These are phyloP conservation scores for Drosophila antonietae DNA, from an alignment of 2,888 invertebrate species.

Conservation along the genomic window DNA sequence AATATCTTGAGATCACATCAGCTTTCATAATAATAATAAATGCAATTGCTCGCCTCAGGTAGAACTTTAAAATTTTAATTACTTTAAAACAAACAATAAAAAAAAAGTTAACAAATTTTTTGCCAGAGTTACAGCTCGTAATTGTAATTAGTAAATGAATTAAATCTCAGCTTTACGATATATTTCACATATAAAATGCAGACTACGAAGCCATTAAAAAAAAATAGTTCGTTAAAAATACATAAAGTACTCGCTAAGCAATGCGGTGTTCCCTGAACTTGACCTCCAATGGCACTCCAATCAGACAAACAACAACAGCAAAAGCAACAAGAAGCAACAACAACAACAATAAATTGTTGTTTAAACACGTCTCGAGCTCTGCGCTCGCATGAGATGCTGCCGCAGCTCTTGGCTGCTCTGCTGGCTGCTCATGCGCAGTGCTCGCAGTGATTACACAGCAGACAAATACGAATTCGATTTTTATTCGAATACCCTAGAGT, in stretches of 20 bases:
- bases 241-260: conserved; percentile 21
- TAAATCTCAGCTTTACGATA: conserved; percentile 2
- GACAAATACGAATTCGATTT: not conserved
- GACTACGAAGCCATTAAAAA: not conserved
- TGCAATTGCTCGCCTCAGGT: not conserved
- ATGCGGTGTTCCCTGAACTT: conserved; percentile 73
- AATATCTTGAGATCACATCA: not conserved
- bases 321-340: conserved; percentile 3
- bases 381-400: conserved; percentile 21
- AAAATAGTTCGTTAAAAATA: not conserved
- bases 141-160: conserved; percentile 18
- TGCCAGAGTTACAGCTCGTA: not conserved
- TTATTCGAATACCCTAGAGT: not conserved
- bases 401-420: not conserved
- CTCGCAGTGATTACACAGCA: conserved; percentile 7
- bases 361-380: conserved; percentile 31
- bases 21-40: not conserved
- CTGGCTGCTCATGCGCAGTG: conserved; percentile 33
- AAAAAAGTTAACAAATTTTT: not conserved
- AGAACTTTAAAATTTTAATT: not conserved
- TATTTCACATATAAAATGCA: not conserved
- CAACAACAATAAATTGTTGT: conserved; percentile 21
- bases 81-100: not conserved
- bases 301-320: conserved; percentile 12
- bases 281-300: conserved; percentile 61